Evolutionary conservation across 2,113 vertebrate species (phyloP).

Genomic region (Onychostruthus taczanowskii): DNA sequence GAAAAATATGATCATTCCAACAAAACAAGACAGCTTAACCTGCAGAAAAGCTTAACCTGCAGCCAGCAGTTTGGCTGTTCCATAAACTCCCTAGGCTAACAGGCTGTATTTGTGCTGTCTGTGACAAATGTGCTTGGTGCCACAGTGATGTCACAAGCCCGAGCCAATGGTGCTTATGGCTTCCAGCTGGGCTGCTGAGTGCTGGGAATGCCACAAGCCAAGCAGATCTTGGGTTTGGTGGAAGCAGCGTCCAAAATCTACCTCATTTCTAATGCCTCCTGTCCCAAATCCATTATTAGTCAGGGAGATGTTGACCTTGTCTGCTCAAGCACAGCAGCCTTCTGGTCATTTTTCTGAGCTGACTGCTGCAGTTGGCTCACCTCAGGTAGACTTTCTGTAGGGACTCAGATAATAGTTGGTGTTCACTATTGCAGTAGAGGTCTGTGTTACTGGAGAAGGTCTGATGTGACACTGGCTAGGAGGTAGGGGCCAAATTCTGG

Average conservation of each 20-base stretch:
- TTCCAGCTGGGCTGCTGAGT: conserved; percentile 66
- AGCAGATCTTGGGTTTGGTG: not conserved
- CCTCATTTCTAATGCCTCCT: not conserved
- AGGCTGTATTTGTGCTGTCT: not conserved
- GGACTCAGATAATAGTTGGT: not conserved
- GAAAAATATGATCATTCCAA: not conserved
- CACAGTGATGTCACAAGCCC: conserved; percentile 46
- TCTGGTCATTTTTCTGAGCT: not conserved
- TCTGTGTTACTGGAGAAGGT: not conserved
- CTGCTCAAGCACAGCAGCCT: not conserved
- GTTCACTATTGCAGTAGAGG: not conserved
- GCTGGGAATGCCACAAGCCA: not conserved
- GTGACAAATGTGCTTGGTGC: conserved; percentile 24
- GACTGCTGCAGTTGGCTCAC: not conserved
- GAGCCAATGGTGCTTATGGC: conserved; percentile 2
- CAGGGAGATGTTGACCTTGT: not conserved
- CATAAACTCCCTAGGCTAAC: not conserved
- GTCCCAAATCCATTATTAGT: not conserved
- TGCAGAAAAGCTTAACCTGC: not conserved
- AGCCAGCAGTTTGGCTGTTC: not conserved
- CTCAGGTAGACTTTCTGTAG: not conserved
- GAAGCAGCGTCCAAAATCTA: not conserved
- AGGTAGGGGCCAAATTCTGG: not conserved
- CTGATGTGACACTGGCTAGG: not conserved
- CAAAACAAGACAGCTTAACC: conserved; percentile 22